Base-by-base conservation (phyloP, 1,140 invertebrate genomes). In the Drosophila ironensis region DNA sequence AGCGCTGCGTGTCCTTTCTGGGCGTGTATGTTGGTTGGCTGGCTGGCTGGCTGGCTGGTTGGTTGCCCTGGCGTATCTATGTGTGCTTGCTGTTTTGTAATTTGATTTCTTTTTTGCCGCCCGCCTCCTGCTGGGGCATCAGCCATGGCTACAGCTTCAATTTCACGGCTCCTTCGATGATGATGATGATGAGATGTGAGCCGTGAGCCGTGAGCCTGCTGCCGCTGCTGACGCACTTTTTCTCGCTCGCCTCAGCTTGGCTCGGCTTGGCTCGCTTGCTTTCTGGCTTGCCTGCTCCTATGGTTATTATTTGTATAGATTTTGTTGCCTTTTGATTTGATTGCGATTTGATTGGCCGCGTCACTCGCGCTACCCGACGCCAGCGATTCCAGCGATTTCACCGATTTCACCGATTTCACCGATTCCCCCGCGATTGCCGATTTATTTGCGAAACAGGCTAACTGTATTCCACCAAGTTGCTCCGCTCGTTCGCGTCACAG, bases 71-170 rank as follows among this genome's bases (percentile, higher is more conserved):
- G 17, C 47, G 22, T 72, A 59, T 69, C 20, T 78, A 30, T 70
- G 53, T 64, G 42, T 64, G 52, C 11, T 78, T 72, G 74, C 73
- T 78, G 80, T 86, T 84, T 84, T 84, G 78, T 84, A 84, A 86
- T 84, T 86, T 84, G 80, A 86, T 84, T 84, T 86, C 80, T 84
- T 84, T 81, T 82, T 84, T 84, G 77, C 80, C 67, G 73, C 80
- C 74, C 74, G 78, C 69, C 78, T 57, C 61, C 78, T 56, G 78
- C 76, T 73, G 69, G 53, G 72, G 50, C 72, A 63, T 59, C 57
- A 27, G 60, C 46, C 46, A 33, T 68, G 24, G 33, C 52, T 37
- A 44, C 57, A 61, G 53, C 50, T 67, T 56, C 50, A 56, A 46
- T 50, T 60, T 60, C 38, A 52, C 50, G 28, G 19, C 9, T 30